phyloP scores from a whole-genome alignment of 2,113 vertebrate species.

The Pitta sordida region DNA sequence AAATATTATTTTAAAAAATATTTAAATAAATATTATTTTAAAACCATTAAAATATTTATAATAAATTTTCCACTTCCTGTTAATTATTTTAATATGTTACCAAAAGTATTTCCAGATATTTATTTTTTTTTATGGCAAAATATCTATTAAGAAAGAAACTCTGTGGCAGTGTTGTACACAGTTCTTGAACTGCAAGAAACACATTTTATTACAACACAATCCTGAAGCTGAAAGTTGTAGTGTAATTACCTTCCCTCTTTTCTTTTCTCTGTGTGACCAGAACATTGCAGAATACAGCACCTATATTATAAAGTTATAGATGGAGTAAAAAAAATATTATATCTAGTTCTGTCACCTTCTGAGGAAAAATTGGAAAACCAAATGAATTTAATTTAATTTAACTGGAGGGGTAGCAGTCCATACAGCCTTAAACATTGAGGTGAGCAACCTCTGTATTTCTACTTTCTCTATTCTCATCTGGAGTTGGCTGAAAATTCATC shows the following conservation, averaged over 20 bases:
- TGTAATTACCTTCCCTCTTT: neutral
- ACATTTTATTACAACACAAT: neutral
- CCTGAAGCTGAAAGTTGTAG: neutral
- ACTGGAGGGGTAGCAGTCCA: neutral
- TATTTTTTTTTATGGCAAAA: neutral
- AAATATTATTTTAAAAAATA: neutral
- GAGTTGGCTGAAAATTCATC: neutral
- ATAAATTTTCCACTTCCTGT: neutral
- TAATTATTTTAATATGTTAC: neutral
- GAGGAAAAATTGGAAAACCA: neutral
- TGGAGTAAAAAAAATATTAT: neutral
- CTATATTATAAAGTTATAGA: neutral
- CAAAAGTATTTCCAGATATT: neutral
- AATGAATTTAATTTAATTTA: neutral
- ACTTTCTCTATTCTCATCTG: neutral
- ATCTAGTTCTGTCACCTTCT: neutral
- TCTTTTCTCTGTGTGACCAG: neutral
- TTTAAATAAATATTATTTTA: neutral
- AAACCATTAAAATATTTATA: neutral
- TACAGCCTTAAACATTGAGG: neutral
- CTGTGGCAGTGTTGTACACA: neutral
- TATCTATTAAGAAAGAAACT: neutral
- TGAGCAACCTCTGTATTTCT: neutral
- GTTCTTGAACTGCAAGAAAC: neutral
- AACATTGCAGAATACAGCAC: neutral